Evolutionary conservation across 2,113 vertebrate species (phyloP).

Genomic region (Dendropsophus ebraccatus): DNA sequence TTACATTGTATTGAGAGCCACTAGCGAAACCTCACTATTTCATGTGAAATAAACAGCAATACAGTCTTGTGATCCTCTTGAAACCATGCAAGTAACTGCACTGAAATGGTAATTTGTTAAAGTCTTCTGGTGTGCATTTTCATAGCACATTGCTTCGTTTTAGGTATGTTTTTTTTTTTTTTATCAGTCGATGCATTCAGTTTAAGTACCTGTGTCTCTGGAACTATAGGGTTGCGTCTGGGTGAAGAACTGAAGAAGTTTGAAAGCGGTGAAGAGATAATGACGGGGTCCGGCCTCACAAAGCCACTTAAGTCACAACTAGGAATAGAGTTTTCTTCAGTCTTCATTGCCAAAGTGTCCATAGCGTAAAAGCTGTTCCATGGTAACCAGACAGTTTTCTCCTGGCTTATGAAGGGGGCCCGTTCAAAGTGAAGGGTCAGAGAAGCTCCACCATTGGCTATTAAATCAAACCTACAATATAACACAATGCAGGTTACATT

Average conservation of each 20-base stretch:
- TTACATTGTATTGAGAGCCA: constrained; percentile 43
- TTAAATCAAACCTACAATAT: constrained; percentile 90
- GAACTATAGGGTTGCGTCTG: constrained; percentile 90
- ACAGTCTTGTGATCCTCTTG: constrained; percentile 19
- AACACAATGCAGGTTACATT: background rate
- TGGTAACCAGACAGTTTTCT: constrained; percentile 95
- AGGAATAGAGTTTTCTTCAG: constrained; percentile 98
- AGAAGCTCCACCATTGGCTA: constrained; percentile 93
- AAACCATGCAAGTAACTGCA: constrained; percentile 36
- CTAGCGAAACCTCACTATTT: background rate
- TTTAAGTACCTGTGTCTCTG: constrained; percentile 92
- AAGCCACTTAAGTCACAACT: constrained; percentile 98
- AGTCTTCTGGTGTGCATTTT: constrained; percentile 28
- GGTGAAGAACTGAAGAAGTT: constrained; percentile 96
- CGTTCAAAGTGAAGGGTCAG: constrained; percentile 94
- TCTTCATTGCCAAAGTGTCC: constrained; percentile 98
- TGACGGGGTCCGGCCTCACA: constrained; percentile 92
- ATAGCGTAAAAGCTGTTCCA: constrained; percentile 98
- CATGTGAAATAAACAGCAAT: constrained; percentile 46
- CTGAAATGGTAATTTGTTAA: constrained; percentile 40
- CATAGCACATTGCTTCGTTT: background rate
- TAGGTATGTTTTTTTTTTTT: background rate
- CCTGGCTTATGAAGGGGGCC: constrained; percentile 95
- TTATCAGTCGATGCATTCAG: constrained; percentile 12
- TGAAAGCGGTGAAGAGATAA: constrained; percentile 95